phyloP scores from a whole-genome alignment of 2,888 invertebrate species.

The Podotricha telesiphe region DNA sequence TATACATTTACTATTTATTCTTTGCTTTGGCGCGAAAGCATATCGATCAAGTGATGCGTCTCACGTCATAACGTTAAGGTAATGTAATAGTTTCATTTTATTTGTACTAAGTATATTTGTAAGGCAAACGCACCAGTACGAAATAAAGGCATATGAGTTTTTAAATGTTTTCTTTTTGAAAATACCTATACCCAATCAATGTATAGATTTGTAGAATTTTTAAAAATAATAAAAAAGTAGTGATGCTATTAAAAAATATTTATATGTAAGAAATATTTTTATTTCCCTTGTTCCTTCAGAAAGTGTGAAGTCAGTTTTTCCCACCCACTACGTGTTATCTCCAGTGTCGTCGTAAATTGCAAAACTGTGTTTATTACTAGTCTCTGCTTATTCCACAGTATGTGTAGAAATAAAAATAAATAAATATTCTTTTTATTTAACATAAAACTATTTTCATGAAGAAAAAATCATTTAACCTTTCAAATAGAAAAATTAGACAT shows the following conservation, averaged over 20 bases:
- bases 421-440: neutral
- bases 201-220: neutral
- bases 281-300: too few species aligned
- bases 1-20: constrained; percentile 52
- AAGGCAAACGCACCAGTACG: constrained; percentile 83
- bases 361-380: too few species aligned
- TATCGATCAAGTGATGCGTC: constrained; percentile 72
- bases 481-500: constrained; percentile 14
- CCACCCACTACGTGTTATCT: neutral
- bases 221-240: too few species aligned
- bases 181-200: neutral
- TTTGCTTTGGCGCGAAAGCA: constrained; percentile 70
- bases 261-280: too few species aligned
- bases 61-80: constrained; percentile 63
- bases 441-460: constrained; percentile 9
- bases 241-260: too few species aligned
- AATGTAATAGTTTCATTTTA: constrained; percentile 61
- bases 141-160: constrained; percentile 83
- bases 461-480: constrained; percentile 2
- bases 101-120: constrained; percentile 73
- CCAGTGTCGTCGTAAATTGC: neutral
- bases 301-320: too few species aligned
- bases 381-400: neutral
- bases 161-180: constrained; percentile 50
- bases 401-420: neutral